phyloP scores from a whole-genome alignment of 2,797 vertebrate genomes.

The Epinephelus awoara region DNA sequence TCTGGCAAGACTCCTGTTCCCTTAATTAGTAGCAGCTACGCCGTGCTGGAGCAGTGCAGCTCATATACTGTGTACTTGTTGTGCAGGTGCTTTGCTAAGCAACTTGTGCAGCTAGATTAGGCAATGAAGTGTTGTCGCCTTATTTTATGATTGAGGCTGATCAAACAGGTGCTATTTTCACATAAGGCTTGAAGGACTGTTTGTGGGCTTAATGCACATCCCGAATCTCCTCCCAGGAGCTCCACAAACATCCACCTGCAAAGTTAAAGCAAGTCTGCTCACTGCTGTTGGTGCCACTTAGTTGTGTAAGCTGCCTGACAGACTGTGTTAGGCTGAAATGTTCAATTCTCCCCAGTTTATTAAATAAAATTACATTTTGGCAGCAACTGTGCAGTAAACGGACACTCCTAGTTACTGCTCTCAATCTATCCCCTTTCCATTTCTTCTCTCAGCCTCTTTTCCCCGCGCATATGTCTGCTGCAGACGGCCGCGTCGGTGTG shows the following conservation, averaged over 20 bases:
- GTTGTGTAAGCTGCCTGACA: conserved; percentile 27
- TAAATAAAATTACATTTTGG: conserved; percentile 42
- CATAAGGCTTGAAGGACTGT: background rate
- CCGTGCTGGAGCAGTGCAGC: too few relatives aligned
- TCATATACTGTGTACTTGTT: too few relatives aligned
- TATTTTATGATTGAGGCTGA: background rate
- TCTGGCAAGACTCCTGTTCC: too few relatives aligned
- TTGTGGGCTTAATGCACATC: background rate
- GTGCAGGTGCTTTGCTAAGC: too few relatives aligned
- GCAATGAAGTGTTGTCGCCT: background rate
- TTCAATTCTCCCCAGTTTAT: conserved; percentile 48
- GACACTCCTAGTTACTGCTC: conserved; percentile 26
- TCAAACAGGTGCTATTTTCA: conserved; percentile 9
- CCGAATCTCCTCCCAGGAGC: conserved; percentile 8
- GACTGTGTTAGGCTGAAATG: conserved; percentile 30
- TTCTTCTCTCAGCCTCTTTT: conserved; percentile 9
- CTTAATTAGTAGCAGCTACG: too few relatives aligned
- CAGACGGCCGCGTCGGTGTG: conserved; percentile 19
- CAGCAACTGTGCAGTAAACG: conserved; percentile 25
- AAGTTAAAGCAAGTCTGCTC: conserved; percentile 1
- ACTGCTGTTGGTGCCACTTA: conserved; percentile 18
- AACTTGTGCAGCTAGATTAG: too few relatives aligned
- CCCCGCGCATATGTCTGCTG: conserved; percentile 57
- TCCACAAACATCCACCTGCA: background rate
- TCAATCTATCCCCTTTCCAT: conserved; percentile 28